These are phyloP conservation scores for Luperina testacea DNA, from an alignment of 2,888 invertebrate species.

Conservation along the genomic window DNA sequence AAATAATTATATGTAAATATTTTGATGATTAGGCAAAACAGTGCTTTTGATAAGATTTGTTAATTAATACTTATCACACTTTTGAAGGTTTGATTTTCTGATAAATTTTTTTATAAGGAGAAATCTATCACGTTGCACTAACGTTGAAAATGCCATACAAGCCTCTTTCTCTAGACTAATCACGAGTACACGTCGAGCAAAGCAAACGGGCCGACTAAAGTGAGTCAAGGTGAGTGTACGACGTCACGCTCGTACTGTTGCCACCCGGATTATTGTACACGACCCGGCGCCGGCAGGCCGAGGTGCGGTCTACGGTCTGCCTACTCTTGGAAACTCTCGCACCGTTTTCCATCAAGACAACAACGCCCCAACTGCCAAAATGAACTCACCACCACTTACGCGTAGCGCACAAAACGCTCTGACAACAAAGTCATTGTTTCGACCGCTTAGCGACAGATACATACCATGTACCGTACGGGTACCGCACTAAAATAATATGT, in stretches of 20 bases:
- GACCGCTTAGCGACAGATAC: conserved; percentile 48
- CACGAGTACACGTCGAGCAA: conserved; percentile 79
- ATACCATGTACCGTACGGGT: conserved; percentile 36
- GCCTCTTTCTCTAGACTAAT: conserved; percentile 78
- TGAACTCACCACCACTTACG: conserved; percentile 49
- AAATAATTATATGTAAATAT: conserved; percentile 1
- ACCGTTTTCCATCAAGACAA: conserved; percentile 68
- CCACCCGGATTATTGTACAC: conserved; percentile 84
- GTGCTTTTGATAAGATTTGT: conserved; percentile 1
- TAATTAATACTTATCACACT: not conserved
- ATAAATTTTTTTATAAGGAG: conserved; percentile 7
- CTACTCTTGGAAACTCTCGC: conserved; percentile 73
- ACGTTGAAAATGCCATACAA: conserved; percentile 54
- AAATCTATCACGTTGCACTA: conserved; percentile 10
- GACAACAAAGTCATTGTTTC: conserved; percentile 39
- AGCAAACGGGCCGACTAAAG: conserved; percentile 85
- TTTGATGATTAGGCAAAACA: conserved; percentile 3
- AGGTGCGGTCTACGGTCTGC: conserved; percentile 78
- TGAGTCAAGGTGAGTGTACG: conserved; percentile 88
- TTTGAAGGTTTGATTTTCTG: not conserved
- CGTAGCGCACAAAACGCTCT: conserved; percentile 55
- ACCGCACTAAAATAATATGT: conserved; percentile 45
- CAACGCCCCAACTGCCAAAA: conserved; percentile 61
- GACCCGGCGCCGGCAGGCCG: conserved; percentile 78
- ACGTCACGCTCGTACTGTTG: conserved; percentile 83